Evolutionary conservation across 92 coral and sea anemone genomes (phyloP).

Genomic region (Siderastrea siderea): DNA sequence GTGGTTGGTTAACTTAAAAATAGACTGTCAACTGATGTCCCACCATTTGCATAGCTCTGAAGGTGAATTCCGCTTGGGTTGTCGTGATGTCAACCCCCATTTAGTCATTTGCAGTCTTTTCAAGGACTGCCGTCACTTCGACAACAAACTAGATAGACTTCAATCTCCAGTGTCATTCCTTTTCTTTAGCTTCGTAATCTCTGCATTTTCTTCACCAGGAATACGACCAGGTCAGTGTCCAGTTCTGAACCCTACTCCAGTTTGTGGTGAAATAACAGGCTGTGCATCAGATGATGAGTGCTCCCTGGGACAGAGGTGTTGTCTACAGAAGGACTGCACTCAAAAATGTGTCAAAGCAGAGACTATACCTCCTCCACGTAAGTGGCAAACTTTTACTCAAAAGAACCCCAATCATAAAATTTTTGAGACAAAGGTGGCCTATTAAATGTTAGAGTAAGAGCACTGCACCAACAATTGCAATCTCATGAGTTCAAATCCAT

Average conservation of each 20-base stretch:
- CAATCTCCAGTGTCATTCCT: not conserved
- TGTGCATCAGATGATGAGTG: constrained; percentile 36
- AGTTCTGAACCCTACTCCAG: constrained; percentile 21
- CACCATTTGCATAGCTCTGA: too few relatives aligned
- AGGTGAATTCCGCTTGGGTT: too few relatives aligned
- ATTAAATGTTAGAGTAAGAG: too few relatives aligned
- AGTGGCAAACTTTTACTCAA: not conserved
- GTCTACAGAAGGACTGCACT: constrained; percentile 29
- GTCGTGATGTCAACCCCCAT: too few relatives aligned
- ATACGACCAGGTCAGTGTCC: constrained; percentile 21
- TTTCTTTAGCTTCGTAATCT: too few relatives aligned
- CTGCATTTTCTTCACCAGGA: constrained; percentile 4
- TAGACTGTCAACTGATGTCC: too few relatives aligned
- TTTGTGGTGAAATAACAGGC: constrained; percentile 6
- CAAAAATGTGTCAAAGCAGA: constrained; percentile 17
- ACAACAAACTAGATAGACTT: not conserved
- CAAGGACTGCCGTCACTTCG: not conserved
- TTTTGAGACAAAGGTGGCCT: not conserved
- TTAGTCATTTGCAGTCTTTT: too few relatives aligned
- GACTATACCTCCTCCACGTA: constrained; percentile 11
- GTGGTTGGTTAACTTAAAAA: too few relatives aligned
- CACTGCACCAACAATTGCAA: too few relatives aligned
- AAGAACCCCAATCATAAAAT: not conserved
- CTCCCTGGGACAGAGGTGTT: constrained; percentile 30
- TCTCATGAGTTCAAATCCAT: too few relatives aligned